Conservation (phyloP, 1,140 invertebrate genomes). For the Heliconius congener region DNA sequence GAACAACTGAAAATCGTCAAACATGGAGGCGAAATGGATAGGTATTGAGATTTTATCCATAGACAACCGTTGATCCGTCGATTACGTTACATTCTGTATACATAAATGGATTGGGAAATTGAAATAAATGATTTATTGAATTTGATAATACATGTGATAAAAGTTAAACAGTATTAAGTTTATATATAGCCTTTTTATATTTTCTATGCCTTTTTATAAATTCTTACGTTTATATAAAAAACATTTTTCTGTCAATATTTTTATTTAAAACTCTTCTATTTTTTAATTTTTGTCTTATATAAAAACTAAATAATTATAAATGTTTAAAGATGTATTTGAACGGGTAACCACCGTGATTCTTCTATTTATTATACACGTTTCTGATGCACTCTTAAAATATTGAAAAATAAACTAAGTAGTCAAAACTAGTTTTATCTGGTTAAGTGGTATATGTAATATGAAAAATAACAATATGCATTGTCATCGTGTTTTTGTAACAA, state of each 20-base stretch:
- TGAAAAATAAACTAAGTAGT: neutral
- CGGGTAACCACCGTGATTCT: neutral
- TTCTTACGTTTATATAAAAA: neutral
- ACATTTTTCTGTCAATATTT: too few relatives aligned
- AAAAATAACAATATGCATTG: neutral
- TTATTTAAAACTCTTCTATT: too few relatives aligned
- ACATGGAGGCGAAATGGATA: too few relatives aligned
- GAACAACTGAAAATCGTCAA: too few relatives aligned
- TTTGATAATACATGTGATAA: neutral
- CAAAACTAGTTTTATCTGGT: neutral
- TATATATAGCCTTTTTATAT: neutral
- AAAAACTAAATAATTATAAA: neutral
- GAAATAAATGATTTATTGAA: too few relatives aligned
- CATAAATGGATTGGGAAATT: too few relatives aligned
- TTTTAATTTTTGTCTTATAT: neutral
- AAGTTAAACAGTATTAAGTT: constrained; percentile 20
- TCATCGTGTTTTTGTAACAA: too few relatives aligned
- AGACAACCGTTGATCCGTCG: too few relatives aligned
- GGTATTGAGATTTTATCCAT: too few relatives aligned
- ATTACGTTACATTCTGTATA: too few relatives aligned
- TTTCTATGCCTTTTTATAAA: neutral
- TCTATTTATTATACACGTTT: neutral
- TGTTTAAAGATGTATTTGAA: neutral
- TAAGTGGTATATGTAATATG: neutral
- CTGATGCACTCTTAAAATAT: neutral